Conservation (phyloP, 2,113 vertebrate genomes). For the Synchiropus splendidus region DNA sequence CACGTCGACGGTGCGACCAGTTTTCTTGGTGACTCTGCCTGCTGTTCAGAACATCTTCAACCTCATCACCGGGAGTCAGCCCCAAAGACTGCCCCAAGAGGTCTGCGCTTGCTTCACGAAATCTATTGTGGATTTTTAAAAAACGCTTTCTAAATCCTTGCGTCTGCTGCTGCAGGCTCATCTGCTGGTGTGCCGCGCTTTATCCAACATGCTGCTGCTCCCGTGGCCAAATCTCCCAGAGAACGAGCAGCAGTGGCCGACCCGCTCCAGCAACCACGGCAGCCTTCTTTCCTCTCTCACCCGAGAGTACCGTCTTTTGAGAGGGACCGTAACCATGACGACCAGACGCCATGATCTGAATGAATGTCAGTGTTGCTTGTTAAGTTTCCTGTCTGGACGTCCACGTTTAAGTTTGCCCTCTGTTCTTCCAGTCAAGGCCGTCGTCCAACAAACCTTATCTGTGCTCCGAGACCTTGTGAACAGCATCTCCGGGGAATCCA, state of each 20-base stretch:
- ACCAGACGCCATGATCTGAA: conserved; percentile 74
- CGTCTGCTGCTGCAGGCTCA: conserved; percentile 69
- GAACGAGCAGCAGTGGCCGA: conserved; percentile 88
- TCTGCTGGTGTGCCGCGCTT: conserved; percentile 84
- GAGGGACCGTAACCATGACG: conserved; percentile 66
- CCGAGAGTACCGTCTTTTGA: conserved; percentile 78
- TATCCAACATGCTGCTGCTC: conserved; percentile 88
- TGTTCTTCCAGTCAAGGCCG: conserved; percentile 73
- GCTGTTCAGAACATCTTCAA: conserved; percentile 92
- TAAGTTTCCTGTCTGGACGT: neutral
- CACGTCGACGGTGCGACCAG: conserved; percentile 87
- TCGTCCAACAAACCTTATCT: conserved; percentile 88
- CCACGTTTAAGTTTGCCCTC: neutral
- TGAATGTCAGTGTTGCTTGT: conserved; percentile 72
- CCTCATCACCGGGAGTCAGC: conserved; percentile 81
- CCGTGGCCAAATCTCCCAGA: conserved; percentile 91
- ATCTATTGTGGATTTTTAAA: neutral
- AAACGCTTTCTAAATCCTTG: neutral
- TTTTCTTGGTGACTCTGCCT: conserved; percentile 86
- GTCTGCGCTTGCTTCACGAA: conserved; percentile 43
- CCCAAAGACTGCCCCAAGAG: conserved; percentile 81
- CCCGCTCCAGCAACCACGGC: conserved; percentile 83
- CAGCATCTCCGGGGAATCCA: conserved; percentile 89
- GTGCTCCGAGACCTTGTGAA: conserved; percentile 88
- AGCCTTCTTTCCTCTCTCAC: conserved; percentile 84